Evolutionary conservation across 2,797 vertebrate species (phyloP), one percentile per base, ranked within the genome.

Genomic region (Psittacula echo): DNA sequence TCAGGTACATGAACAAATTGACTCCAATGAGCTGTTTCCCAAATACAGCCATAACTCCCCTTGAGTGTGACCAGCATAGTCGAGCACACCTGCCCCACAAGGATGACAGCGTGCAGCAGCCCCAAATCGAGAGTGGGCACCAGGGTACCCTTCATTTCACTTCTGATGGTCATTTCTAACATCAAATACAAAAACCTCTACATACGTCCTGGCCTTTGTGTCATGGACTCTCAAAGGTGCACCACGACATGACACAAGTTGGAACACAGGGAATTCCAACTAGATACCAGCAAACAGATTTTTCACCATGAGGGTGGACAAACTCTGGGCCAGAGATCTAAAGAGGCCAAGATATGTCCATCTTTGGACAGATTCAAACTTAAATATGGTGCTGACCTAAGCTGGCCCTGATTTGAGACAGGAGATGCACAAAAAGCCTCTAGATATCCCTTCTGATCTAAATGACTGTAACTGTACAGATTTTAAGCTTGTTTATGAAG

Each of bases 91-190:
- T 50, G 14, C 21, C 30, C 18, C 17, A 9, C 29, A 2, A 71
- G 48, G 21, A 16, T 1, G 3, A 48, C 32, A 66, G 7, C 1
- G 21, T 1, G 1, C 30, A 77, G 17, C 5, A 51, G 2, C 6
- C 29, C 32, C 71, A 66, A 19, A 61, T 4, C 0, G 0, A 64
- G 67, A 2, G 3, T 11, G 14, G 34, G 26, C 48, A 37, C 10
- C 51, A 56, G 29, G 5, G 5, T 18, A 39, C 13, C 27, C 21
- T 27, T 18, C 0, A 3, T 61, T 94, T 80, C 39, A 4, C 23
- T 56, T 88, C 65, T 51, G 34, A 4, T 29, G 17, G 8, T 51
- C 16, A 37, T 67, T 88, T 61, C 24, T 48, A 0, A 4, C 5
- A 32, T 15, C 7, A 86, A 42, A 58, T 7, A 9, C 6, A 78